Percentiles rank a stretch among this genome's conserved stretches.
Conservation (phyloP, 2,797 vertebrate genomes). For the Lateolabrax maculatus region DNA sequence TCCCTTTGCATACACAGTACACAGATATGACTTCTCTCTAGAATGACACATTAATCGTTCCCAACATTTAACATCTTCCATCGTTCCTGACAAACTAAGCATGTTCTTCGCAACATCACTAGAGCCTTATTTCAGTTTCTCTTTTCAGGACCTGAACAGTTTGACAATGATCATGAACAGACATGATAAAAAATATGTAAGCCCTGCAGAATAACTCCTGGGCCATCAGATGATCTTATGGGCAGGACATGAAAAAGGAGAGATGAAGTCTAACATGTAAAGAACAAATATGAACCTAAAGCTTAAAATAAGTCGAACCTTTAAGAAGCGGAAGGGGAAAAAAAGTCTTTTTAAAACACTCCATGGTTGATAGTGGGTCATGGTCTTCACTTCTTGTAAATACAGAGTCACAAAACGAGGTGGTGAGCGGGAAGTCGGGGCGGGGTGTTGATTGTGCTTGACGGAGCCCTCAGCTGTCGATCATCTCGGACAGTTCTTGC, state of each 20-base stretch:
- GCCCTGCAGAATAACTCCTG: slow-evolving; percentile 34
- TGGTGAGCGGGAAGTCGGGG: neutral
- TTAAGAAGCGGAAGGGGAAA: neutral
- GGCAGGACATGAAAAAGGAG: slow-evolving; percentile 43
- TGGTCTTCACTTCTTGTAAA: slow-evolving; percentile 14
- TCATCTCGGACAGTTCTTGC: slow-evolving; percentile 81
- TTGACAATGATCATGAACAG: slow-evolving; percentile 1
- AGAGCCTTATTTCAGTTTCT: neutral
- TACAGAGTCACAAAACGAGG: slow-evolving; percentile 1
- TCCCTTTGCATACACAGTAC: slow-evolving; percentile 82
- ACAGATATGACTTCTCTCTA: slow-evolving; percentile 68
- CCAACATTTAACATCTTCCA: slow-evolving; percentile 21
- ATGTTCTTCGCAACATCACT: neutral
- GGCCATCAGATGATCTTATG: slow-evolving; percentile 35
- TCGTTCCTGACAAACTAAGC: slow-evolving; percentile 28
- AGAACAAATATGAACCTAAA: slow-evolving; percentile 18
- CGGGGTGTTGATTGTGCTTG: neutral
- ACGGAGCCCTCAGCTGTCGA: slow-evolving; percentile 75
- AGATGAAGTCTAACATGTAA: slow-evolving; percentile 29
- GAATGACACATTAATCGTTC: slow-evolving; percentile 39
- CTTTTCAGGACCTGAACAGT: slow-evolving; percentile 6
- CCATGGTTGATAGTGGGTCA: neutral
- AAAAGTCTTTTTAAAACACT: neutral
- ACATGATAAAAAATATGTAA: slow-evolving; percentile 18
- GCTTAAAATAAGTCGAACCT: neutral